phyloP scores from a whole-genome alignment of 2,797 vertebrate species.

The Glyptemys insculpta region DNA sequence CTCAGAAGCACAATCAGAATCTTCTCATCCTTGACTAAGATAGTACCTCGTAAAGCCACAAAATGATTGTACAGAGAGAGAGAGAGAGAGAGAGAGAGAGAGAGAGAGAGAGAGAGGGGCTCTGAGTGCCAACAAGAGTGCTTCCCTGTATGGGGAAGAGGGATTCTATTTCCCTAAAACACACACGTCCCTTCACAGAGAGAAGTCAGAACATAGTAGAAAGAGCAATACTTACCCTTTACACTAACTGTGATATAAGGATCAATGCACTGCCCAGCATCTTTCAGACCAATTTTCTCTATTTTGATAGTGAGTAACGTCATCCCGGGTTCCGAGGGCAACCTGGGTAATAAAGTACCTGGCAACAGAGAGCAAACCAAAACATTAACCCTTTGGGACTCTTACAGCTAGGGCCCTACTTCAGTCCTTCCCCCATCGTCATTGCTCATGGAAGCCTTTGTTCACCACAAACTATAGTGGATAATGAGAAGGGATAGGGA shows the following conservation, averaged over 20 bases:
- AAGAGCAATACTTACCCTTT: constrained; percentile 87
- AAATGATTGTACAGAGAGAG: background rate
- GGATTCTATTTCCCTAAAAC: constrained; percentile 25
- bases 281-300: constrained; percentile 97
- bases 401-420: background rate
- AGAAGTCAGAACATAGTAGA: background rate
- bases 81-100: too few relatives aligned
- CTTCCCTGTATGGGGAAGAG: background rate
- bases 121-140: background rate
- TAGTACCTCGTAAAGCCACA: constrained; percentile 16
- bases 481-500: background rate
- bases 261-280: constrained; percentile 98
- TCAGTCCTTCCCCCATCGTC: background rate
- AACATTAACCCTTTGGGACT: constrained; percentile 11
- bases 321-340: constrained; percentile 98
- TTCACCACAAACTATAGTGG: background rate
- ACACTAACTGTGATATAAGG: constrained; percentile 98
- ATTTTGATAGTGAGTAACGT: constrained; percentile 94
- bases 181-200: background rate
- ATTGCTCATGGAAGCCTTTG: background rate
- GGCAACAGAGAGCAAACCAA: constrained; percentile 52
- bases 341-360: constrained; percentile 96
- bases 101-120: too few relatives aligned
- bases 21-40: background rate
- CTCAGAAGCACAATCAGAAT: background rate